These are phyloP conservation scores for Betta splendens DNA, from an alignment of 2,797 vertebrate genomes.

Conservation along the genomic window DNA sequence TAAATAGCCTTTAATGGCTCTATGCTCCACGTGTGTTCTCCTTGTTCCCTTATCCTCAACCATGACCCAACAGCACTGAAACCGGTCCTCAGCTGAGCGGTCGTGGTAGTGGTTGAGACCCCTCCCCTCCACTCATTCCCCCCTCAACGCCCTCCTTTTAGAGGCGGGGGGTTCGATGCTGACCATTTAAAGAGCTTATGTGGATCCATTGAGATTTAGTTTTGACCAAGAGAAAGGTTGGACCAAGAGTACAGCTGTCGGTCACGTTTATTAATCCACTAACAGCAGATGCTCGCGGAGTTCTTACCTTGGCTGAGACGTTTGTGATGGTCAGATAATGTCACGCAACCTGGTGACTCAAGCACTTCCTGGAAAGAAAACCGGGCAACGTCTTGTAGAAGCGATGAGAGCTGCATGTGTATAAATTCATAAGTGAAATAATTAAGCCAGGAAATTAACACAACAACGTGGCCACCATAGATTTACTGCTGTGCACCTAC, in stretches of 20 bases:
- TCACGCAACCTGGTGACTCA: conserved; percentile 30
- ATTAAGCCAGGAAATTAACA: too few species aligned
- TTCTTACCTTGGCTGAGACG: conserved; percentile 54
- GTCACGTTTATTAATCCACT: background rate
- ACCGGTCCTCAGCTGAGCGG: conserved; percentile 57
- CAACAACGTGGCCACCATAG: too few species aligned
- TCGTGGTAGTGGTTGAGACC: conserved; percentile 45
- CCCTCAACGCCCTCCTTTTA: conserved; percentile 9
- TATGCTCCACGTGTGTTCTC: background rate
- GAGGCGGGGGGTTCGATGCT: conserved; percentile 22
- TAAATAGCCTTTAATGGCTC: background rate
- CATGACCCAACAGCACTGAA: conserved; percentile 5
- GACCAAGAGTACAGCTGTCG: too few species aligned
- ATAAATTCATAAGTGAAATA: too few species aligned
- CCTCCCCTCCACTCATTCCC: conserved; percentile 43
- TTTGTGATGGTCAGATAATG: conserved; percentile 40
- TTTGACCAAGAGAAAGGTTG: too few species aligned
- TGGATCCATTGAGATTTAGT: background rate
- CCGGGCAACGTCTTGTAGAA: background rate
- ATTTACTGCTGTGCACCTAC: conserved; percentile 8
- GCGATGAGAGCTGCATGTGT: too few species aligned
- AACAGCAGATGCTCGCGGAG: background rate
- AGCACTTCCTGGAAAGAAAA: conserved; percentile 53
- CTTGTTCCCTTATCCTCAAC: background rate
- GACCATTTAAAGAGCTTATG: too few species aligned